Conservation (phyloP, 2,888 invertebrate species). For the Odontocerum albicorne region DNA sequence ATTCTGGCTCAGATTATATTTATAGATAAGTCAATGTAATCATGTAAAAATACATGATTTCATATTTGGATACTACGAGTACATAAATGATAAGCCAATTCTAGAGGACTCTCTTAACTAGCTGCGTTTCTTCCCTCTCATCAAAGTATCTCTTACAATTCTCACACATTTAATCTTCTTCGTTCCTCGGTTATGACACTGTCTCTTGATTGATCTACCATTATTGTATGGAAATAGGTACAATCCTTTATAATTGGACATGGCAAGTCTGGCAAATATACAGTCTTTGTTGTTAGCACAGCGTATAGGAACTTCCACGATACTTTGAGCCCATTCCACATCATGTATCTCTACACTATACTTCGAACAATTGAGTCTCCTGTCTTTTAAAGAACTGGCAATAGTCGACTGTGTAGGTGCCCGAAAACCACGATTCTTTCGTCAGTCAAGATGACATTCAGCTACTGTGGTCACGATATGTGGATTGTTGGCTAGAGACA, state of each 20-base stretch:
- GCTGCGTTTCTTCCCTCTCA: too few relatives aligned
- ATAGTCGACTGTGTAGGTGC: conserved; percentile 16
- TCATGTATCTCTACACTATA: conserved; percentile 17
- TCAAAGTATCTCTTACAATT: conserved; percentile 5
- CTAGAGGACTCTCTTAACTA: too few relatives aligned
- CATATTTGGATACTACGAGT: too few relatives aligned
- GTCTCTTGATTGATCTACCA: conserved; percentile 10
- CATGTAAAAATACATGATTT: too few relatives aligned
- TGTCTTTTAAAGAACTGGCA: conserved; percentile 15
- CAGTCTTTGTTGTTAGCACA: conserved; percentile 24
- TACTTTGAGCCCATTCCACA: conserved; percentile 9
- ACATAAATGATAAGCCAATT: too few relatives aligned
- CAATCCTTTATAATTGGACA: conserved; percentile 22
- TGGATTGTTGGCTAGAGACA: conserved; percentile 5
- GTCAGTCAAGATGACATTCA: conserved; percentile 20
- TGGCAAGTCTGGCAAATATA: conserved; percentile 8
- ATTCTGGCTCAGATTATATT: too few relatives aligned
- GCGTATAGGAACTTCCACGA: conserved; percentile 15
- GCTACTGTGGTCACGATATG: conserved; percentile 17
- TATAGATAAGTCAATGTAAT: too few relatives aligned
- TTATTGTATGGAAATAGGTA: conserved; percentile 14
- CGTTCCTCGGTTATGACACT: conserved; percentile 8
- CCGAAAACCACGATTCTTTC: conserved; percentile 2
- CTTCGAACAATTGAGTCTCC: conserved; percentile 14
- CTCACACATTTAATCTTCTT: conserved; percentile 19